Conservation (phyloP, 2,888 invertebrate genomes). For the Drepana falcataria region DNA sequence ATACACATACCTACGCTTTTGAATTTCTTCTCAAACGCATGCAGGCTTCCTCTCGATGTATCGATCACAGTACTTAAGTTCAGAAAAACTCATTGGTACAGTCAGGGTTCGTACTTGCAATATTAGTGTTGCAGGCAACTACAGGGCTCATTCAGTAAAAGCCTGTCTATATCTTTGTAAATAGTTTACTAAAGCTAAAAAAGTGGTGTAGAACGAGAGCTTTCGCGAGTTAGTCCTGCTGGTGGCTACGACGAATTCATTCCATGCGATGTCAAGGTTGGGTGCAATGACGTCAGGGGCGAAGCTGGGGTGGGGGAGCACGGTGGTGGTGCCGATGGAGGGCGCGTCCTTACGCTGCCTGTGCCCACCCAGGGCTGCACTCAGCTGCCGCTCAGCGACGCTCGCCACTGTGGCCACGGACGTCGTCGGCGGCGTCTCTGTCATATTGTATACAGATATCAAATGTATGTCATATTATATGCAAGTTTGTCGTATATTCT, state of each 20-base stretch:
- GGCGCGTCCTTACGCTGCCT: constrained; percentile 35
- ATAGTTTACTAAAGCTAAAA: constrained; percentile 51
- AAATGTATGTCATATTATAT: too few species aligned
- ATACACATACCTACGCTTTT: too few species aligned
- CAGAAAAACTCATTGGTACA: too few species aligned
- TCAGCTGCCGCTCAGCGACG: constrained; percentile 53
- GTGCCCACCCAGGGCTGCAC: constrained; percentile 39
- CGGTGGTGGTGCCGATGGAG: constrained; percentile 2
- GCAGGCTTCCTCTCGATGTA: too few species aligned
- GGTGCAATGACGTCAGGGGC: constrained; percentile 34
- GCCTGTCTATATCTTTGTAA: constrained; percentile 45
- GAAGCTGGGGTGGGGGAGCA: constrained; percentile 20
- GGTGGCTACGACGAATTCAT: constrained; percentile 38
- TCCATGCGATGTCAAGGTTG: constrained; percentile 41
- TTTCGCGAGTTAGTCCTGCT: constrained; percentile 13
- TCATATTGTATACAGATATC: too few species aligned
- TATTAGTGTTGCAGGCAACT: too few species aligned
- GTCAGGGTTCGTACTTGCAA: too few species aligned
- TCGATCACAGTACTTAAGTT: too few species aligned
- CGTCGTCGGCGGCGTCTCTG: not conserved
- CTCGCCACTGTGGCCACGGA: constrained; percentile 17
- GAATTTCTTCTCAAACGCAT: too few species aligned
- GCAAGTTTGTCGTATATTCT: too few species aligned
- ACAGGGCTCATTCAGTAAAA: constrained; percentile 7
- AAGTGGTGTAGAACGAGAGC: constrained; percentile 27